Evolutionary conservation across 2,888 invertebrate species (phyloP), one percentile per base, ranked within the genome.

Genomic region (Clostera curtula): DNA sequence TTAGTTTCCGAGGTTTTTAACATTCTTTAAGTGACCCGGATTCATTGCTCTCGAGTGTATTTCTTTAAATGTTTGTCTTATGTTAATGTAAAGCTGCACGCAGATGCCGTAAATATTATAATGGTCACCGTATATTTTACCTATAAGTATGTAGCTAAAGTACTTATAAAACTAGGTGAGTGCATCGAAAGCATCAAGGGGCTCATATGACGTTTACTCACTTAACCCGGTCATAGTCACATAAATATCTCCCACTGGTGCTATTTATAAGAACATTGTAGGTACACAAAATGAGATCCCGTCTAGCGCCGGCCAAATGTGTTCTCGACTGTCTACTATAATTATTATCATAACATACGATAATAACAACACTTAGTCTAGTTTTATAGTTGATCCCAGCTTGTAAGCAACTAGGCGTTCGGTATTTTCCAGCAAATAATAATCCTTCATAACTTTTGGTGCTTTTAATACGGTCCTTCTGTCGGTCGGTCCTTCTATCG

Each of bases 171-270:
- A 20, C 40, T 39, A 27, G 37, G 31, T 32, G 44, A 42, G 43
- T 64, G 51, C 56, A 61, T 44, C 41, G 40, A 40, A 49, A 42
- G 49, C 53, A 55, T 43, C 52, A 51, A 39, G 48, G 40, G 49
- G 49, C 49, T 52, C 51, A 58, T 70, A 59, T 70, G 61, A 65
- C 56, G 57, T 49, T 56, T 56, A 43, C 54, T 59, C 66, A 64
- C 62, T 68, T 77, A 80, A 80, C 82, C 80, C 63, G 82, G 82
- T 82, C 63, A 73, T 74, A 76, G 79, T 70, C 57, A 66, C 69
- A 69, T 61, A 76, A 79, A 82, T 82, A 80, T 75, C 73, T 68
- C 68, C 61, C 69, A 67, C 64, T 49, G 49, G 50, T 28, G 58
- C 66, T 82, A 82, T 80, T 73, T 79, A 62, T 73, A 69, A 61